A percentile compares a stretch with the other conserved stretches of the same genome.
Evolutionary conservation across 2,888 invertebrate species (phyloP).

Genomic region (Drosophila sordidula): DNA sequence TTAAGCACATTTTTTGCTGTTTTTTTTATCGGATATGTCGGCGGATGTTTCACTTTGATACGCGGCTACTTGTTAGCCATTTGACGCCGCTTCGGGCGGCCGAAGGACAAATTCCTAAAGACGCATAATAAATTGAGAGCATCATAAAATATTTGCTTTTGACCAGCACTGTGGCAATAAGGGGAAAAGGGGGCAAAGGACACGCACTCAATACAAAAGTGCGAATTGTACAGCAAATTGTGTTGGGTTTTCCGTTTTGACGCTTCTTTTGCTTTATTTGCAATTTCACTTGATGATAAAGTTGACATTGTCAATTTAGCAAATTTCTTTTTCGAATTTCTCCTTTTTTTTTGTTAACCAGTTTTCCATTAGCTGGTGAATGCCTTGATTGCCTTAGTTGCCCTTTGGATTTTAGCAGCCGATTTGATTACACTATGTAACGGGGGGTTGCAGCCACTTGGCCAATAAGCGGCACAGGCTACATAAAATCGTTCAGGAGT

Average conservation of each 20-base stretch:
- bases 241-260: slow-evolving; percentile 61
- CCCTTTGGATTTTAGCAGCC: slow-evolving; percentile 48
- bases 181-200: slow-evolving; percentile 48
- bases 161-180: slow-evolving; percentile 30
- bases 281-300: slow-evolving; percentile 73
- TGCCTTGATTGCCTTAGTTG: slow-evolving; percentile 61
- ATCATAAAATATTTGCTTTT: slow-evolving; percentile 39
- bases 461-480: slow-evolving; percentile 7
- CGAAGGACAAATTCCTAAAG: slow-evolving; percentile 38
- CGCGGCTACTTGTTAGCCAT: slow-evolving; percentile 57
- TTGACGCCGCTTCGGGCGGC: slow-evolving; percentile 32
- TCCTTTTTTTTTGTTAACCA: slow-evolving; percentile 31
- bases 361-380: slow-evolving; percentile 61
- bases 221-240: slow-evolving; percentile 59
- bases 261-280: slow-evolving; percentile 57
- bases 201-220: slow-evolving; percentile 41
- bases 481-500: background rate
- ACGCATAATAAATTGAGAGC: slow-evolving; percentile 72
- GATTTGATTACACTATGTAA: slow-evolving; percentile 42
- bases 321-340: slow-evolving; percentile 42
- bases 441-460: slow-evolving; percentile 18
- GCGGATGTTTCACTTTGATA: slow-evolving; percentile 52
- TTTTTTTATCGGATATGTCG: slow-evolving; percentile 34
- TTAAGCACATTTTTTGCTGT: slow-evolving; percentile 31
- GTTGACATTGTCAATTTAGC: slow-evolving; percentile 71